Percentiles rank a stretch among this genome's conserved stretches.
Evolutionary conservation across 1,140 invertebrate genomes (phyloP).

Genomic region (Drosophila kurseongensis): DNA sequence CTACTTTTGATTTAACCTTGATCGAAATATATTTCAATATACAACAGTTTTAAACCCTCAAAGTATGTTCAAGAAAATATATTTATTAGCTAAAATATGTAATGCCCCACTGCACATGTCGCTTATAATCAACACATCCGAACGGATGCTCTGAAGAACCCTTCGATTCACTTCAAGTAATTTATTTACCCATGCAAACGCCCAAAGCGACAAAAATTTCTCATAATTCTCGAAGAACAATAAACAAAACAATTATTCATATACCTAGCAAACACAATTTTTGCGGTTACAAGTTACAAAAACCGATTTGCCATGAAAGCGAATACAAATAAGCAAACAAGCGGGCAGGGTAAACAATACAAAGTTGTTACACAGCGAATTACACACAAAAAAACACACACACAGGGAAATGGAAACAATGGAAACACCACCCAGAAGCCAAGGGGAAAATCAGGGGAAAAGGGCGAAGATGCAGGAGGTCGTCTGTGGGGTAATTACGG

Average conservation of each 20-base stretch:
- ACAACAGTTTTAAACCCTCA: too few species aligned
- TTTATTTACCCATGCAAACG: slow-evolving; percentile 62
- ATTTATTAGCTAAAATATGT: not conserved
- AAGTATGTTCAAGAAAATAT: too few species aligned
- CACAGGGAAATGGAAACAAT: slow-evolving; percentile 61
- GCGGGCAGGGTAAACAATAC: slow-evolving; percentile 43
- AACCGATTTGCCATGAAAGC: slow-evolving; percentile 73
- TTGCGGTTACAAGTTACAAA: slow-evolving; percentile 75
- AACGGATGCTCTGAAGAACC: slow-evolving; percentile 9
- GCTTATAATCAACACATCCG: slow-evolving; percentile 24
- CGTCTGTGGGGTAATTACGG: slow-evolving; percentile 71
- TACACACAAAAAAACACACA: slow-evolving; percentile 33
- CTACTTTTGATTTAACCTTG: too few species aligned
- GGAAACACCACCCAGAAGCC: slow-evolving; percentile 49
- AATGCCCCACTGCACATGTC: slow-evolving; percentile 7
- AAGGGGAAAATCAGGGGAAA: not conserved
- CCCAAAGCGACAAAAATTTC: slow-evolving; percentile 68
- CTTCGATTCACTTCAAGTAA: slow-evolving; percentile 54
- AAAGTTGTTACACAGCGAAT: slow-evolving; percentile 54
- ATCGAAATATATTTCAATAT: too few species aligned
- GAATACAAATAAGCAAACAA: slow-evolving; percentile 68
- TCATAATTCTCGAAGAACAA: slow-evolving; percentile 73
- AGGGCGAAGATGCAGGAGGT: slow-evolving; percentile 16
- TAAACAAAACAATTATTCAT: slow-evolving; percentile 45
- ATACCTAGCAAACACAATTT: slow-evolving; percentile 18